A percentile compares a stretch with the other conserved stretches of the same genome.
Evolutionary conservation across 2,888 invertebrate genomes (phyloP).

Genomic region (Philaethria dido): DNA sequence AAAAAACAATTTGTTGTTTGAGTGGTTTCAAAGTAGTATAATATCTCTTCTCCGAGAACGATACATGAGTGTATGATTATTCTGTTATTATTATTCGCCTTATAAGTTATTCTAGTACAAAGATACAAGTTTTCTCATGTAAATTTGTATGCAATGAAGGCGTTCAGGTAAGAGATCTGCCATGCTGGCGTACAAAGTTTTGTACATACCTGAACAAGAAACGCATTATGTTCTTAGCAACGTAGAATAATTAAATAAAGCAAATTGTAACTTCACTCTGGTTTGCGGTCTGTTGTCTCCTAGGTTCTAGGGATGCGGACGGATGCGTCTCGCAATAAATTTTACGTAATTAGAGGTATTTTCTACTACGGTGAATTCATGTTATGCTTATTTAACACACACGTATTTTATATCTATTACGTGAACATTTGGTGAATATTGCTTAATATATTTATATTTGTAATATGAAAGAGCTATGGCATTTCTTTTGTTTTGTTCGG

Average conservation of each 20-base stretch:
- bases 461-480: not conserved
- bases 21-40: too few species aligned
- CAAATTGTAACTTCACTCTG: conserved; percentile 39
- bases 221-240: conserved; percentile 36
- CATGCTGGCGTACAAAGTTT: conserved; percentile 33
- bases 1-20: too few species aligned
- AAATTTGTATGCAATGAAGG: conserved; percentile 39
- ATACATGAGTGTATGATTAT: conserved; percentile 5
- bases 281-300: conserved; percentile 41
- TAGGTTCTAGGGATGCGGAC: conserved; percentile 41
- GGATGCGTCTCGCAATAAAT: conserved; percentile 46
- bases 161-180: conserved; percentile 28
- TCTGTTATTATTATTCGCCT: conserved; percentile 11
- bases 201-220: conserved; percentile 39
- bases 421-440: conserved; percentile 1
- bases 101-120: conserved; percentile 7
- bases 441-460: not conserved
- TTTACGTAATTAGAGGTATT: conserved; percentile 44
- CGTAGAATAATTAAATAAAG: conserved; percentile 45
- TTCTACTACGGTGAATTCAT: conserved; percentile 11
- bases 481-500: not conserved
- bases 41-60: too few species aligned
- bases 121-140: conserved; percentile 34
- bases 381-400: conserved; percentile 13
- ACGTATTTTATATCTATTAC: not conserved